These are phyloP conservation scores for Cavia aperea DNA, from an alignment of 2,113 vertebrate genomes.

Conservation along the genomic window DNA sequence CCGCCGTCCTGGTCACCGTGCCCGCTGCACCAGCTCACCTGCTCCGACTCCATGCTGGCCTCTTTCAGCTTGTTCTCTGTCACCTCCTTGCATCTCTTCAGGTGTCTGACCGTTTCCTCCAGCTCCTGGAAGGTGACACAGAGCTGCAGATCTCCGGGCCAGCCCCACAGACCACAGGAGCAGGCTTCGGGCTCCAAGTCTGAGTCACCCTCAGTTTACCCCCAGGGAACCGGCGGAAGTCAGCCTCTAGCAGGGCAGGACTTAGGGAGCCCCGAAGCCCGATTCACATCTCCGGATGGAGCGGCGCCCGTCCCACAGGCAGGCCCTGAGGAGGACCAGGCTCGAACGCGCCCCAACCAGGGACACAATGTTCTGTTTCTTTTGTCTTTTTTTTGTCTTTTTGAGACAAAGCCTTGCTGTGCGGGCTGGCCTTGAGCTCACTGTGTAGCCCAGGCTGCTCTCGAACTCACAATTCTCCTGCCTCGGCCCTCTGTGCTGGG, in stretches of 20 bases:
- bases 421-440: too few relatives aligned
- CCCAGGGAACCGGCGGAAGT: too few relatives aligned
- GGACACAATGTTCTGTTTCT: not conserved
- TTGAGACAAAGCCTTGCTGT: too few relatives aligned
- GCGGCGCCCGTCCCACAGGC: too few relatives aligned
- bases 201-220: not conserved
- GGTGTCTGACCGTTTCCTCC: slow-evolving; percentile 66
- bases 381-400: too few relatives aligned
- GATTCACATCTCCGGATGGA: not conserved
- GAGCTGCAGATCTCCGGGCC: not conserved
- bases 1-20: accelerated
- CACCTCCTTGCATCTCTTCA: slow-evolving; percentile 70
- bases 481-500: too few relatives aligned
- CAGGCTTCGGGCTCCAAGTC: not conserved
- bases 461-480: too few relatives aligned
- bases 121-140: slow-evolving; percentile 63
- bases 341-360: not conserved
- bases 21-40: slow-evolving; percentile 58
- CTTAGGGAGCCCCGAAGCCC: not conserved
- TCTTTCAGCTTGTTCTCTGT: slow-evolving; percentile 73
- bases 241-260: not conserved
- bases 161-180: not conserved
- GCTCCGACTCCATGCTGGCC: slow-evolving; percentile 76
- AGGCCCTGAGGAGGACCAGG: too few relatives aligned
- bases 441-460: too few relatives aligned